These are phyloP conservation scores for Molossus molossus DNA, from an alignment of 2,797 vertebrate genomes.

Conservation along the genomic window DNA sequence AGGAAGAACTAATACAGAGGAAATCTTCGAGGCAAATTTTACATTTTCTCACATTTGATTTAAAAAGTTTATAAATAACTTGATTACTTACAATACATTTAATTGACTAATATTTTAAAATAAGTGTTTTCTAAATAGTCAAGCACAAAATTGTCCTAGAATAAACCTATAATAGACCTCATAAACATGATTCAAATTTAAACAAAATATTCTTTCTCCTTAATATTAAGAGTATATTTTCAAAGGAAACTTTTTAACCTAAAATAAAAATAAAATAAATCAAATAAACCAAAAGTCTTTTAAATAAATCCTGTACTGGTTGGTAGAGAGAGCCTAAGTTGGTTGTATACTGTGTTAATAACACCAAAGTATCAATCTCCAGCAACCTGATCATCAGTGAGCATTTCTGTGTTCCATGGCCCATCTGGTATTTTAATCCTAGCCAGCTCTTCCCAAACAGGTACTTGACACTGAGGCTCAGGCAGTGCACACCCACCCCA, in stretches of 20 bases:
- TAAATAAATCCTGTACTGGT: not conserved
- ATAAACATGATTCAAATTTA: conserved; percentile 45
- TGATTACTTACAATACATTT: conserved; percentile 60
- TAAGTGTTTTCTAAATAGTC: conserved; percentile 43
- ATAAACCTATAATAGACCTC: not conserved
- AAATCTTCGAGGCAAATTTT: conserved; percentile 46
- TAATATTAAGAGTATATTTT: not conserved
- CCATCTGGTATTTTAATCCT: conserved; percentile 11
- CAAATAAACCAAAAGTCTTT: not conserved
- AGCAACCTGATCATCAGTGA: not conserved
- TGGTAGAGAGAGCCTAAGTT: not conserved
- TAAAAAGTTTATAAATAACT: conserved; percentile 66
- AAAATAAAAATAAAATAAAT: conserved; percentile 51
- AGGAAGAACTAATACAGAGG: conserved; percentile 22
- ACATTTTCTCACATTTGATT: conserved; percentile 68
- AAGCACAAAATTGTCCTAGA: not conserved
- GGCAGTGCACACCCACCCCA: not conserved
- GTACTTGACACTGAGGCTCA: not conserved
- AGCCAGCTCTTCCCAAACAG: not conserved
- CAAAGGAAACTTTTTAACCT: conserved; percentile 9
- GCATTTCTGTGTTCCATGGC: not conserved
- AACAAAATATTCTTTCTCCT: conserved; percentile 51
- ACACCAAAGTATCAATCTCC: not conserved
- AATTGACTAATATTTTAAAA: conserved; percentile 57
- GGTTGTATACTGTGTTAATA: not conserved